Base-by-base conservation (phyloP, 2,888 invertebrate species). In the Luperina testacea region DNA sequence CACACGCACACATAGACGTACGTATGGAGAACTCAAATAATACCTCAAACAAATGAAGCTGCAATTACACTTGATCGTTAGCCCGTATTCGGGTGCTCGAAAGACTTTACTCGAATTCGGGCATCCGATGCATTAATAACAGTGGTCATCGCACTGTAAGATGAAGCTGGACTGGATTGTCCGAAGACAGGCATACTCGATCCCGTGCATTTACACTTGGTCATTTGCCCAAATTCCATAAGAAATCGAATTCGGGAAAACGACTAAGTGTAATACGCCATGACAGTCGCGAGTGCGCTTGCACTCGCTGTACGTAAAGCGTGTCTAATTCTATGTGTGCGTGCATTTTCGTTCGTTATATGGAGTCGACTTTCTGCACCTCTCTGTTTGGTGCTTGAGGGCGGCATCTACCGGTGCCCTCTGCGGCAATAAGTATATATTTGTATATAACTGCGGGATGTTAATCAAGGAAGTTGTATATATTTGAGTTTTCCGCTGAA, bases 371-470 rank as follows among this genome's bases (percentile, higher is more conserved):
- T 27, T 57, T 57, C 64, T 76, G 77, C 57, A 13, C 32, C 15
- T 79, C 3, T 57, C 48, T 82, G 8, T 48, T 51, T 57, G 51
- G 42, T 48, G 48, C 94, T 86, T 67, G 92, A 90, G 93, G 92
- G 88, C 84, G 92, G 88, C 84, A 85, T 86, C 85, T 86, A 86
- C 89, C 90, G 87, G 85, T 90, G 85, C 83, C 89, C 90, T 88
- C 80, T 87, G 87, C 83, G 85, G 87, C 79, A 85, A 88, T 84
- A 84, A 89, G 84, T 88, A 84, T 87, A 85, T 93, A 94, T 94
- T 94, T 94, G 92, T 93, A 94, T 94, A 92, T 90, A 90, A 91
- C 90, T 88, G 87, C 89, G 90, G 92, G 87, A 82, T 85, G 92
- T 92, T 94, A 93, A 94, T 94, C 93, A 95, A 91, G 90, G 85